Evolutionary conservation across 2,113 vertebrate genomes (phyloP), one percentile per base, ranked within the genome.

Genomic region (Prolemur simus): DNA sequence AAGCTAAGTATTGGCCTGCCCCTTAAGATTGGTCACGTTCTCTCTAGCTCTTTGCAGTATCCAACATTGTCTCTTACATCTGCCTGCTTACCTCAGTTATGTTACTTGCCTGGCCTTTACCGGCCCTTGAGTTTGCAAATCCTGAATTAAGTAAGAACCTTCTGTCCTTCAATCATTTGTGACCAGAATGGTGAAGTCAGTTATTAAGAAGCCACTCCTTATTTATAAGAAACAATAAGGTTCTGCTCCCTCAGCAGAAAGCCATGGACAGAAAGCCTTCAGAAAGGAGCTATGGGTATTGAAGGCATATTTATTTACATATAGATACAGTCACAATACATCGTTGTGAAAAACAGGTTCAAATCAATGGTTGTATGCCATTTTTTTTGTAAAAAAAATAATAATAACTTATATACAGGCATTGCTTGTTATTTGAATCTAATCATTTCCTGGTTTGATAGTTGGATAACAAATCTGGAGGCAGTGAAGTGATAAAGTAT

Each of bases 381-480:
- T 71, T 91, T 85, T 94, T 91, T 91, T 13, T 54, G 14, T 60
- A 66, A 73, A 73, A 87, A 64, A 27, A 6, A 37, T 49, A 52
- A 49, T 54, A 56, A 63, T 80, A 52, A 34, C 63, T 34, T 76
- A 77, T 21, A 82, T 37, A 45, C 4, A 56, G 63, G 5, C 13
- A 82, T 78, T 54, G 13, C 42, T 77, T 95, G 3, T 83, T 89
- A 58, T 49, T 66, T 73, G 25, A 89, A 83, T 78, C 37, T 21
- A 81, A 60, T 92, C 71, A 15, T 95, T 66, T 82, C 34, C 37
- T 60, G 47, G 42, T 71, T 91, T 89, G 6, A 45, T 69, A 76
- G 42, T 34, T 91, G 29, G 21, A 85, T 95, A 92, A 83, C 34
- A 95, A 68, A 86, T 93, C 76, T 94, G 17, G 37, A 95, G 49